These are phyloP conservation scores for Stratiolaelaps scimitus DNA, from an alignment of 1,140 invertebrate genomes.

Conservation along the genomic window DNA sequence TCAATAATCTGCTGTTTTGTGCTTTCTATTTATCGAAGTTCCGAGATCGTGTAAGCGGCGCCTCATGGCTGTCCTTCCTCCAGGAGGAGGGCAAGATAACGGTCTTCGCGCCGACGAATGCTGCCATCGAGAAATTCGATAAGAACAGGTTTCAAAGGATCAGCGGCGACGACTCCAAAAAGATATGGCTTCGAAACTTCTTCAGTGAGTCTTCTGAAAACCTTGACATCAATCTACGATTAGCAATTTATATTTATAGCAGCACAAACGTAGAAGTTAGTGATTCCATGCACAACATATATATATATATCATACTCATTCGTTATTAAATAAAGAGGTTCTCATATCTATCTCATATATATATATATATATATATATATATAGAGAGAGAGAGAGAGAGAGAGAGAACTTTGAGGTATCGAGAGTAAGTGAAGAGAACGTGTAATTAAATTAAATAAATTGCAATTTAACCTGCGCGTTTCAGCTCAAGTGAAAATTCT, in stretches of 20 bases:
- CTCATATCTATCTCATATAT: too few species aligned
- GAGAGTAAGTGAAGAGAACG: too few species aligned
- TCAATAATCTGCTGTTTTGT: not conserved
- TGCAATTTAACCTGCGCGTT: too few species aligned
- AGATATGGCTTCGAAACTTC: slow-evolving; percentile 1
- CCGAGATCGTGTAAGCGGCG: not conserved
- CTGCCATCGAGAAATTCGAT: slow-evolving; percentile 33
- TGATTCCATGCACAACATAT: too few species aligned
- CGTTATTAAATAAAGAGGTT: too few species aligned
- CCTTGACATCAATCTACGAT: not conserved
- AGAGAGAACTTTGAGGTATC: too few species aligned
- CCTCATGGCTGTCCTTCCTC: slow-evolving; percentile 27
- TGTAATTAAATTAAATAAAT: too few species aligned
- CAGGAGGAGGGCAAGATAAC: slow-evolving; percentile 35
- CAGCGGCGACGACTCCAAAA: slow-evolving; percentile 6
- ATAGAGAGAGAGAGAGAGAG: too few species aligned
- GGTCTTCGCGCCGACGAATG: slow-evolving; percentile 37
- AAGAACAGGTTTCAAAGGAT: slow-evolving; percentile 28
- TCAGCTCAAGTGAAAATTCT: slow-evolving; percentile 6
- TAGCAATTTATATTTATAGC: too few species aligned
- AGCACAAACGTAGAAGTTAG: too few species aligned
- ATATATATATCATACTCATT: too few species aligned
- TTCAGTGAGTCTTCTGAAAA: not conserved
- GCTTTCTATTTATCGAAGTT: not conserved
- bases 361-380: too few species aligned